These are phyloP conservation scores for Falco punctatus DNA, from an alignment of 2,113 vertebrate genomes.

Conservation along the genomic window DNA sequence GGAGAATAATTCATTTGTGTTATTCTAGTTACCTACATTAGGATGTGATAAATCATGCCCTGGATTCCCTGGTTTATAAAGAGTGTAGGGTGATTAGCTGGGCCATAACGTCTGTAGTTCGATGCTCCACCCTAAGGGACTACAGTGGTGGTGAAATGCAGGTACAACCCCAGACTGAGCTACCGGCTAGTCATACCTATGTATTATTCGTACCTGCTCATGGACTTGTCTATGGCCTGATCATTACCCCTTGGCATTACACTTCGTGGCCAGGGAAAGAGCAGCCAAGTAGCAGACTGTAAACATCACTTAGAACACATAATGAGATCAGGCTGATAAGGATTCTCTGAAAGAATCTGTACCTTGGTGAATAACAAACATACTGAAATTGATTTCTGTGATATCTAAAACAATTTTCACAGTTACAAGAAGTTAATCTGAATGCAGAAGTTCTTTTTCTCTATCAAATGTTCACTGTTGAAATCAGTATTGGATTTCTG, in stretches of 20 bases:
- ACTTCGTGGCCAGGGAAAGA: accelerated
- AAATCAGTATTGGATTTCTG: neutral
- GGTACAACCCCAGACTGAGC: neutral
- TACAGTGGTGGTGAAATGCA: neutral
- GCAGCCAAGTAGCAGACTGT: neutral
- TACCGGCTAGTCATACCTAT: neutral
- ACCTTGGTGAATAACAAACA: neutral
- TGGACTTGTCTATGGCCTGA: neutral
- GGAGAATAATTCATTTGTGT: neutral
- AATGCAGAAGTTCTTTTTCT: neutral
- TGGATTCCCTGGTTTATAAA: neutral
- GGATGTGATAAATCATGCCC: neutral
- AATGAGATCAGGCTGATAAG: neutral
- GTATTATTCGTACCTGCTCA: neutral
- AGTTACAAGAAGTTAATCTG: neutral
- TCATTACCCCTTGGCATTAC: neutral
- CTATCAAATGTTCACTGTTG: neutral
- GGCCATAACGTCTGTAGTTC: neutral
- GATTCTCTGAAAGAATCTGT: neutral
- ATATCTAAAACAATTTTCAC: neutral
- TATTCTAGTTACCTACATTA: neutral
- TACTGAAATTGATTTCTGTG: neutral
- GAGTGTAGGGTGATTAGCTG: neutral
- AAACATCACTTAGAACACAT: neutral
- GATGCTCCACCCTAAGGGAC: neutral